Base-by-base conservation (phyloP, 53 echinoderm and acorn worm genomes). In the Stichopus horrens region DNA sequence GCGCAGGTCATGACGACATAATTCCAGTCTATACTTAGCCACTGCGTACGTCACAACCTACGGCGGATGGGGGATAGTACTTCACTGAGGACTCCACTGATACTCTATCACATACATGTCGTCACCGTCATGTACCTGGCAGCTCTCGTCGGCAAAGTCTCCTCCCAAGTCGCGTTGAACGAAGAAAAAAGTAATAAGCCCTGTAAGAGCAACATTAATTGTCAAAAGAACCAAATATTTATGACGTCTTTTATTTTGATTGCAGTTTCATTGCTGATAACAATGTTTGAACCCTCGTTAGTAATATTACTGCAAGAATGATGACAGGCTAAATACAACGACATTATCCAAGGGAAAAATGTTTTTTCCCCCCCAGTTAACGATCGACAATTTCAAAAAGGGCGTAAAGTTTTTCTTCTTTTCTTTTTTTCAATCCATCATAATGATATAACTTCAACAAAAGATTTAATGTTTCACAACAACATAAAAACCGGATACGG, bases 391-490 rank as follows among this genome's bases (percentile, higher is more conserved):
- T 63, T 37, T 63, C 63, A 63, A 63, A 63, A 63, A 37, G 37
- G 63, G 63, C 16, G 11, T 63, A 63, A 37, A 37, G 10, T 16
- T 63, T 63, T 63, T 63, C 16, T 63, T 16, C 63, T 14, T 16
- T 0, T 37, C 0, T 63, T 63, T 63, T 63, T 60, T 9, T 63
- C 16, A 13, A 63, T 63, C 63, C 63, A 10, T 63, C 10, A 63
- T 63, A 63, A 79, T 79, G 54, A 79, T 54, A 79, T 79, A 79
- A 77, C 51, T 79, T 79, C 79, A 79, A 79, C 51, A 53, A n/a
- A 63, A 16, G 53, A 51, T 79, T 79, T 77, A 77, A 79, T 19
- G 54, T 53, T 53, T 53, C 79, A 79, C 54, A 79, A 79, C 55
- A 79, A 79, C 79, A 55, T 79, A 79, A 79, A 79, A 63, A 79